Conservation (phyloP, 2,888 invertebrate species). For the Epistrophe eligans region DNA sequence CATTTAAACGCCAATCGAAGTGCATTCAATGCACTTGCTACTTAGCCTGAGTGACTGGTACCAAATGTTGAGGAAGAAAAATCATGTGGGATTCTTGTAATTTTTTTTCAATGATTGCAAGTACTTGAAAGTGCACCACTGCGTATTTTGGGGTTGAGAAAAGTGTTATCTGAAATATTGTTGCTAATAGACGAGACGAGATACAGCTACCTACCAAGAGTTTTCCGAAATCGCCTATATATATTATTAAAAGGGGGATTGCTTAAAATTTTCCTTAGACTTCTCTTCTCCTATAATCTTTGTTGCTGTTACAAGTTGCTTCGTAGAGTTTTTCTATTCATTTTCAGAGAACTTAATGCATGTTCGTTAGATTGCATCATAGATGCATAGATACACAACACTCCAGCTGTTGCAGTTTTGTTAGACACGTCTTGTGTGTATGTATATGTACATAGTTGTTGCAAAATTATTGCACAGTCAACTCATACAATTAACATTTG, state of each 20-base stretch:
- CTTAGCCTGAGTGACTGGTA: constrained; percentile 82
- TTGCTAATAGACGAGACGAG: constrained; percentile 71
- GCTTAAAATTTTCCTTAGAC: constrained; percentile 34
- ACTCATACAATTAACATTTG: constrained; percentile 5
- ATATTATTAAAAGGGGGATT: neutral
- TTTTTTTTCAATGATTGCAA: constrained; percentile 79
- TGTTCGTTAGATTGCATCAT: constrained; percentile 63
- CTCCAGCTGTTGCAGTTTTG: constrained; percentile 26
- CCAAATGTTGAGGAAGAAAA: constrained; percentile 84
- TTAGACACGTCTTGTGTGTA: constrained; percentile 47
- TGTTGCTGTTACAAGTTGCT: constrained; percentile 4
- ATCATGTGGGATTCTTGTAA: constrained; percentile 82
- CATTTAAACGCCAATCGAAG: constrained; percentile 18
- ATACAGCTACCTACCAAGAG: constrained; percentile 23
- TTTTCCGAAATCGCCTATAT: constrained; percentile 63
- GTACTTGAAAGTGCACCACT: constrained; percentile 43
- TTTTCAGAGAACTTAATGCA: constrained; percentile 5
- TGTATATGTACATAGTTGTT: constrained; percentile 31
- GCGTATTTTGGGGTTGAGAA: constrained; percentile 67
- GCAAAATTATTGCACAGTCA: constrained; percentile 49
- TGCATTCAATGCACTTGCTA: constrained; percentile 76
- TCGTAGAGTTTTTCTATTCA: constrained; percentile 41
- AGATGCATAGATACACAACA: constrained; percentile 44
- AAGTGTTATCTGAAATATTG: constrained; percentile 71
- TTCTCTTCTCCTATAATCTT: constrained; percentile 23